Evolutionary conservation across 1,140 invertebrate species (phyloP), one percentile per base, ranked within the genome.

Genomic region (Hesperophylax magnus): DNA sequence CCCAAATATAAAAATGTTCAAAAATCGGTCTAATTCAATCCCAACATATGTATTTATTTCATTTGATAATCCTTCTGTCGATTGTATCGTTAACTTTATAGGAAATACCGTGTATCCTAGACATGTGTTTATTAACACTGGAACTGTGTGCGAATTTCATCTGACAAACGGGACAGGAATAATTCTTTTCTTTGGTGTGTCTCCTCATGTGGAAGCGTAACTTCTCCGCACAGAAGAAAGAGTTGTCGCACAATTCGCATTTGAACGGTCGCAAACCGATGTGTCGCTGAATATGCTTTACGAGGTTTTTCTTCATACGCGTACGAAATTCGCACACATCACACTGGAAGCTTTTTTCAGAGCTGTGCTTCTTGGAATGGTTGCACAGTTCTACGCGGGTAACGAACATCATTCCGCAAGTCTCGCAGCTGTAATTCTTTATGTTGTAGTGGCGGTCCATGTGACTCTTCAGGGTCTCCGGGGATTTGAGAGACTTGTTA

Each of bases 121-220:
- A 83, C 87, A 89, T 88, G 78, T 90, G 89, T 84, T 89, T 89
- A 74, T 90, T 90, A 0, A 90, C 85, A 78, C 87, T 89, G 2
- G 87, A 85, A 69, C 88, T 89, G 31, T 89, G 87, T 53, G 85
- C 88, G 79, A 92, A 92, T 60, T 86, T 86, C 80, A 91, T 90
- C 1, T 87, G 86, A 81, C 92, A 93, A 3, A 87, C 86, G 1
- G 90, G 88, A 81, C 93, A 93, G 0, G 87, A 86, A 80, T 90
- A 93, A 5, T 91, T 92, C 84, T 92, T 92, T 54, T 92, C 90
- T 0, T 86, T 88, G 0, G 90, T 91, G 85, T 92, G 92, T 54
- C 90, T 90, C 17, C 91, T 82, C 31, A 86, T 86, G 78, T 92
- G 91, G 1, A 87, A 84, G 58, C 87, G 86, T 17, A 89, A 82